Evolutionary conservation across 2,888 invertebrate species (phyloP), one percentile per base, ranked within the genome.

Genomic region (Polymixis lichenea): DNA sequence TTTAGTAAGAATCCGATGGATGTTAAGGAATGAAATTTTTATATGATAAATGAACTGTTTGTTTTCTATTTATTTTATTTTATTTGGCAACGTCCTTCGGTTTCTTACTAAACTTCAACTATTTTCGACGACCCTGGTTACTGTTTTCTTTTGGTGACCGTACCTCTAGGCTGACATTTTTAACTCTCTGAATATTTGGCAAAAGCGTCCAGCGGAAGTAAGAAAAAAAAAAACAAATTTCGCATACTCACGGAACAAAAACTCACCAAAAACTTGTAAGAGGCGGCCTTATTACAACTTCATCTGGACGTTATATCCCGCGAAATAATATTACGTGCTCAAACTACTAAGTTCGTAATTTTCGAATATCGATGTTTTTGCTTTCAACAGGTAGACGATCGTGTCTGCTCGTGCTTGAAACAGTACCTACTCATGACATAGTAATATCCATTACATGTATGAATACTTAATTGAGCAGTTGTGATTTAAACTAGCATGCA

Each of bases 321-420:
- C 58, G 67, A 61, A 69, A 69, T 61, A 79, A 65, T 38, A 43
- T 69, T 73, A 73, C 81, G 77, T 74, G 78, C 56, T 25, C 38
- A 28, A 72, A 72, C 60, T 70, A 71, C 75, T 78, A 86, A 77
- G 53, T 73, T 72, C 38, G 5, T 46, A 64, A 79, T 58, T 43
- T 69, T 79, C 51, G 17, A 60, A 55, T 67, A 73, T 70, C 51
- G 66, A 77, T 72, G 25, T 70, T 61, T 60, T 67, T 43, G 68
- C 62, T 77, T 68, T 86, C 86, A 84, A 86, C 72, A 84, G 79
- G 86, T 87, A 77, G 46, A 43, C 49, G 64, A 68, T 62, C 75
- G 74, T 78, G 76, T 28, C 64, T 58, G 38, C 15, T 68, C 70
- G 28, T 46, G 38, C 66, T 60, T 62, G 28, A 60, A 56, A 58